Conservation (phyloP, 2,888 invertebrate genomes). For the Ptycholaimellus sp. region DNA sequence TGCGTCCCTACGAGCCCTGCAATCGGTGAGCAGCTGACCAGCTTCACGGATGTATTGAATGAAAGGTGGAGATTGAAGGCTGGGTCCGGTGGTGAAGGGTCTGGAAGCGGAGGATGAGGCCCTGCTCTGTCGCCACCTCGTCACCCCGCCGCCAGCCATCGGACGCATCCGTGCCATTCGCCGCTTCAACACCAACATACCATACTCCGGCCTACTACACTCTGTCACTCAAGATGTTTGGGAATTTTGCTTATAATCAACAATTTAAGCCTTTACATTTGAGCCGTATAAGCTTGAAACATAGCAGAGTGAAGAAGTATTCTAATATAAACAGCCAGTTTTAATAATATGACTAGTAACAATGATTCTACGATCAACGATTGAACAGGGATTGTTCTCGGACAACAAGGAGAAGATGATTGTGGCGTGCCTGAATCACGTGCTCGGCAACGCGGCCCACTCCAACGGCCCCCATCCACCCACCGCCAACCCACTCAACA, state of each 20-base stretch:
- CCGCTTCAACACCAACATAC: slow-evolving; percentile 85
- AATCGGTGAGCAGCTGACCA: slow-evolving; percentile 28
- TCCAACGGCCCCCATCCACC: no score
- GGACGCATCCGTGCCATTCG: no score
- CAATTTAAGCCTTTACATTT: no score
- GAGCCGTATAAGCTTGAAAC: no score
- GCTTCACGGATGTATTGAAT: neutral
- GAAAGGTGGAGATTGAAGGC: neutral
- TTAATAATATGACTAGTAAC: no score
- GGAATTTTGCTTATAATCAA: no score
- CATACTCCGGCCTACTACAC: slow-evolving; percentile 85
- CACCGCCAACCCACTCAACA: no score
- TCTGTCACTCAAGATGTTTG: slow-evolving; percentile 77
- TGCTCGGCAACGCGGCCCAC: slow-evolving; percentile 56
- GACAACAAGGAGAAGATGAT: slow-evolving; percentile 93
- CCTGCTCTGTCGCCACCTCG: no score
- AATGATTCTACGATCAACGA: no score
- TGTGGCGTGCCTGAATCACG: slow-evolving; percentile 56
- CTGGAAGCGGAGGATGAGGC: neutral
- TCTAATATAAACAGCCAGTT: slow-evolving; percentile 7
- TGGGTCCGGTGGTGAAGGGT: neutral
- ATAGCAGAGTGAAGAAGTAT: no score
- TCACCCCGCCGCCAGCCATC: no score
- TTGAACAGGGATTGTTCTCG: slow-evolving; percentile 58
- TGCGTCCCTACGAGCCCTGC: no score